Evolutionary conservation across 2,888 invertebrate species (phyloP).

Genomic region (Plagiodera versicolora): DNA sequence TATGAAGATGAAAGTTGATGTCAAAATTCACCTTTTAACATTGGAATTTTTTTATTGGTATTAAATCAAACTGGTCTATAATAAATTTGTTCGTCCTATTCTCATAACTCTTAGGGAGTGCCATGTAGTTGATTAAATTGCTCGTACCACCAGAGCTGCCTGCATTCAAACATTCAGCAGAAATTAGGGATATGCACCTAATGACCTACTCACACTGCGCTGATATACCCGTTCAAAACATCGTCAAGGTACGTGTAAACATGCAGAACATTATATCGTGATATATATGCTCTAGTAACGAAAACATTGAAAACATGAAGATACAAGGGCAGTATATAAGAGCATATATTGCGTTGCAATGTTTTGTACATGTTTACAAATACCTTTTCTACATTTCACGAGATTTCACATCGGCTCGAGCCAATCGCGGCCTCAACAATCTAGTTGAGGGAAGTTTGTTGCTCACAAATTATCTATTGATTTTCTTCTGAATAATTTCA

Average conservation of each 20-base stretch:
- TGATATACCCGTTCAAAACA: neutral
- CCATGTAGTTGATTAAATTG: neutral
- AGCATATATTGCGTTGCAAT: neutral
- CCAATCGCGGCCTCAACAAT: neutral
- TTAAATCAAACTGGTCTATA: too few relatives aligned
- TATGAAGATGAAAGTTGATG: too few relatives aligned
- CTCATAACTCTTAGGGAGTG: neutral
- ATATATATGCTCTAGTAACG: too few relatives aligned
- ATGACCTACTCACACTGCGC: neutral
- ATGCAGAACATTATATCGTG: neutral
- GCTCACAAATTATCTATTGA: neutral
- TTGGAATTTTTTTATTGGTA: too few relatives aligned
- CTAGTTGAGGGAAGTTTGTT: neutral
- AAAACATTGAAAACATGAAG: too few relatives aligned
- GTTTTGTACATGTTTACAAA: neutral
- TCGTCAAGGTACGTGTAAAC: neutral
- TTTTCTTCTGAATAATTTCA: too few relatives aligned
- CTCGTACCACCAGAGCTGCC: neutral
- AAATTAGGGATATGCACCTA: neutral
- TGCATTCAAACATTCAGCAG: too few relatives aligned
- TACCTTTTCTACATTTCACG: neutral
- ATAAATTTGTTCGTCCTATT: neutral
- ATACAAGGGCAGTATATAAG: too few relatives aligned
- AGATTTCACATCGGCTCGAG: neutral
- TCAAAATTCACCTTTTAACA: too few relatives aligned